Evolutionary conservation across 2,888 invertebrate genomes (phyloP).

Genomic region (Pogonocherus hispidulus): DNA sequence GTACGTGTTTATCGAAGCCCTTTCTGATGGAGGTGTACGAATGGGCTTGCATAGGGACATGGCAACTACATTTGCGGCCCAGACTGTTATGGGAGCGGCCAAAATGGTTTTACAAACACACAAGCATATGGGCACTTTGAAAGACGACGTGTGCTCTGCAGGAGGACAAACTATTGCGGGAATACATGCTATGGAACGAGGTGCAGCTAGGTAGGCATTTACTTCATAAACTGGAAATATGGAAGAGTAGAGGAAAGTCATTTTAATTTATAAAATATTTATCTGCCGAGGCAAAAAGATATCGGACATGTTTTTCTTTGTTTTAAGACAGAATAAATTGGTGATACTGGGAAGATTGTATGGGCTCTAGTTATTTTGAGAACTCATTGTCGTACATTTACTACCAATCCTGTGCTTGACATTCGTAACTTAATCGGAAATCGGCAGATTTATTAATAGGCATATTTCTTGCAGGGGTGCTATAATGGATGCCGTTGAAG

Average conservation of each 20-base stretch:
- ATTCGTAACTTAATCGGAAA: too few species aligned
- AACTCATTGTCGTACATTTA: too few species aligned
- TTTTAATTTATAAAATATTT: too few species aligned
- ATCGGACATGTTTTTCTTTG: too few species aligned
- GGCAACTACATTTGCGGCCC: slow-evolving; percentile 86
- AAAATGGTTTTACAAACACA: slow-evolving; percentile 84
- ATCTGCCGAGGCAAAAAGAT: too few species aligned
- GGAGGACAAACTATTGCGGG: slow-evolving; percentile 93
- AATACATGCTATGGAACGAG: slow-evolving; percentile 84
- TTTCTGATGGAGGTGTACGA: slow-evolving; percentile 94
- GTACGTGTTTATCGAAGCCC: slow-evolving; percentile 89
- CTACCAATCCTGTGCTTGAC: too few species aligned
- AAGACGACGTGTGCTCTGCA: slow-evolving; percentile 90
- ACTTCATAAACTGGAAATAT: too few species aligned
- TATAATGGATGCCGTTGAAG: slow-evolving; percentile 86
- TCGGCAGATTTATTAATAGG: too few species aligned
- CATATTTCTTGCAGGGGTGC: slow-evolving; percentile 72
- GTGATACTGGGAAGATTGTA: too few species aligned
- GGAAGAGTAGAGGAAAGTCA: too few species aligned
- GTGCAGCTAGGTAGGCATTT: slow-evolving; percentile 76
- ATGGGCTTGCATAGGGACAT: slow-evolving; percentile 88
- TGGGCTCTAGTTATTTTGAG: too few species aligned
- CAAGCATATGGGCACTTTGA: slow-evolving; percentile 82
- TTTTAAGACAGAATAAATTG: too few species aligned
- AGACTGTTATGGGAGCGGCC: slow-evolving; percentile 84